phyloP scores from a whole-genome alignment of 2,113 vertebrate species.

The Paramormyrops kingsleyae region DNA sequence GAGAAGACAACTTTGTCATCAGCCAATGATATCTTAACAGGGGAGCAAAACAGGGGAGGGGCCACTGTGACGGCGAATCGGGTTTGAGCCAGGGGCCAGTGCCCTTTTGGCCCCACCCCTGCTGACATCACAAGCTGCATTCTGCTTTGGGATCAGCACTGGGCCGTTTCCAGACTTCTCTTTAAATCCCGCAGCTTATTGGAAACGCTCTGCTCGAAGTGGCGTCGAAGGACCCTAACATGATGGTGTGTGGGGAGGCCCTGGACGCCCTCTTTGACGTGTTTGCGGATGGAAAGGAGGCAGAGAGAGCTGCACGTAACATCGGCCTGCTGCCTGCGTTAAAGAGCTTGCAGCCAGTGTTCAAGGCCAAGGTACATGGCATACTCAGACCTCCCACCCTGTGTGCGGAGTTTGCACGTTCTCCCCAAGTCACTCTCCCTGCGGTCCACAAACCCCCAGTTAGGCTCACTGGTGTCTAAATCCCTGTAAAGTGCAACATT shows the following conservation, averaged over 20 bases:
- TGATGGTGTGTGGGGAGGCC: slow-evolving; percentile 86
- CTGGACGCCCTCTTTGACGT: slow-evolving; percentile 92
- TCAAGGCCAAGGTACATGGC: slow-evolving; percentile 76
- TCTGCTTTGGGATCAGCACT: background rate
- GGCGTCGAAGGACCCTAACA: slow-evolving; percentile 70
- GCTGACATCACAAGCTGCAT: background rate
- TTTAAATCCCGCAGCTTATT: slow-evolving; percentile 65
- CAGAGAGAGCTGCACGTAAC: slow-evolving; percentile 72
- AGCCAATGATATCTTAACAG: background rate
- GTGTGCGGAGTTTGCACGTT: background rate
- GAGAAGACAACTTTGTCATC: background rate
- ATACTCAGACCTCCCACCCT: background rate
- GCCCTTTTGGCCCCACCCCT: background rate
- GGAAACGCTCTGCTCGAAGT: slow-evolving; percentile 83
- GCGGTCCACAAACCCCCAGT: background rate
- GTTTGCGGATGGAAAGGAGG: slow-evolving; percentile 86
- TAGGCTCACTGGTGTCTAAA: background rate
- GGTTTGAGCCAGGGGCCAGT: background rate
- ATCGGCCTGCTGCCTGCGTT: slow-evolving; percentile 74
- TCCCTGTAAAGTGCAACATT: background rate
- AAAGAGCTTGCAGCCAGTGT: slow-evolving; percentile 82
- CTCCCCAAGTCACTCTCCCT: background rate
- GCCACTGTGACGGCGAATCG: background rate
- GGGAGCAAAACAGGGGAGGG: background rate
- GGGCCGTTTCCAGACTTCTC: background rate